Percentiles rank a stretch among this genome's conserved stretches.
Conservation (phyloP, 2,113 vertebrate species). For the Dicaeum eximium region DNA sequence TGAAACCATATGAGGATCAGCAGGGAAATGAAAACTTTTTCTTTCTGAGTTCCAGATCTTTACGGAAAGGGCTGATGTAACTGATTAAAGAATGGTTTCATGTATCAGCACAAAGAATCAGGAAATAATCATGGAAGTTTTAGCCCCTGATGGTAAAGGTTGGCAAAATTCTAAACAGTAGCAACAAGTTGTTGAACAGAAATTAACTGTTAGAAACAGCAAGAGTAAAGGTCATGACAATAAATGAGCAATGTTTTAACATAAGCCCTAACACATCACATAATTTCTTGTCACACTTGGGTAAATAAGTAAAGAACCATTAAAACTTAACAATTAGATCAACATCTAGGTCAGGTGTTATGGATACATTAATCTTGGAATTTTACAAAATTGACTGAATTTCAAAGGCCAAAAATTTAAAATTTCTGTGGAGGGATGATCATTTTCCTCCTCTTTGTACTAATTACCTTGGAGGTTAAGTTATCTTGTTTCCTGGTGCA, state of each 20-base stretch:
- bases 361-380: fast-evolving
- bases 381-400: not conserved
- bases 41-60: not conserved
- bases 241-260: not conserved
- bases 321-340: not conserved
- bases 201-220: not conserved
- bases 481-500: not conserved
- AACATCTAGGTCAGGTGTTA: not conserved
- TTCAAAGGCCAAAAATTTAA: not conserved
- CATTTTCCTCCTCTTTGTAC: not conserved
- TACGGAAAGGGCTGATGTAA: not conserved
- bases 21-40: not conserved
- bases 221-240: not conserved
- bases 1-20: not conserved
- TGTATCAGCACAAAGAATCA: not conserved
- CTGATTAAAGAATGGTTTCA: not conserved
- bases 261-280: not conserved
- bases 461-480: not conserved
- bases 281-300: not conserved
- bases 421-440: not conserved
- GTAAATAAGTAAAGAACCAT: not conserved
- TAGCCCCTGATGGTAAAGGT: not conserved
- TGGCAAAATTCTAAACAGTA: not conserved
- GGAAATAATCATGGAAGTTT: not conserved
- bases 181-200: not conserved